Conservation (phyloP, 2,888 invertebrate genomes). For the Amblyteles armatorius region DNA sequence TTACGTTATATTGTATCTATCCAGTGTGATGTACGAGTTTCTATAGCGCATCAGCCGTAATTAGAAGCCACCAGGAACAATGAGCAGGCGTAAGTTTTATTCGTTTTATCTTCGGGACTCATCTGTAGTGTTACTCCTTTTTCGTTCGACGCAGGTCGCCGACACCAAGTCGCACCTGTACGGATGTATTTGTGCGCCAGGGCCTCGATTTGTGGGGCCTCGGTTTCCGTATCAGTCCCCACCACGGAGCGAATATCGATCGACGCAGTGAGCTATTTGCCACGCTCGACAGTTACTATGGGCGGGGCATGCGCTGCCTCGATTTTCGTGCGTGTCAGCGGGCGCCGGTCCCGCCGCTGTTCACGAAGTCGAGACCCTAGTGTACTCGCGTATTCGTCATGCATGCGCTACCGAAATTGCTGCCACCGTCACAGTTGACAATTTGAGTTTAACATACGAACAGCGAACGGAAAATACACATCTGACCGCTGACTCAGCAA, state of each 20-base stretch:
- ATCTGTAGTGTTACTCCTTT: constrained; percentile 72
- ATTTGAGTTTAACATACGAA: neutral
- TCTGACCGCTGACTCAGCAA: constrained; percentile 25
- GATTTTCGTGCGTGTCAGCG: too few species aligned
- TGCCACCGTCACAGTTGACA: neutral
- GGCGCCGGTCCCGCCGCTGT: too few species aligned
- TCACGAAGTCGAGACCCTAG: too few species aligned
- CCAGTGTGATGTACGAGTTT: constrained; percentile 8
- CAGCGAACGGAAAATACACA: constrained; percentile 3
- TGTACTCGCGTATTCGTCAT: neutral
- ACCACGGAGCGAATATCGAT: too few species aligned
- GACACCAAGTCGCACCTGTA: constrained; percentile 41
- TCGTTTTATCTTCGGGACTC: constrained; percentile 79
- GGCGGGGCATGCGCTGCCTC: too few species aligned
- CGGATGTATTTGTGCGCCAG: neutral
- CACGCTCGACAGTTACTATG: too few species aligned
- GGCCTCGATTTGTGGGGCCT: too few species aligned
- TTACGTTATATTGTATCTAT: constrained; percentile 14
- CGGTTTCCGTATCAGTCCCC: too few species aligned
- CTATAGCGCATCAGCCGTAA: constrained; percentile 73
- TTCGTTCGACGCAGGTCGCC: constrained; percentile 56
- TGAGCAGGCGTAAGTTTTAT: constrained; percentile 82
- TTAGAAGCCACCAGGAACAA: constrained; percentile 83
- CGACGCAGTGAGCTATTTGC: too few species aligned
- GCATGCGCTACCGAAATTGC: neutral